Conservation (phyloP, 2,113 vertebrate genomes). For the Stictonetta naevosa region DNA sequence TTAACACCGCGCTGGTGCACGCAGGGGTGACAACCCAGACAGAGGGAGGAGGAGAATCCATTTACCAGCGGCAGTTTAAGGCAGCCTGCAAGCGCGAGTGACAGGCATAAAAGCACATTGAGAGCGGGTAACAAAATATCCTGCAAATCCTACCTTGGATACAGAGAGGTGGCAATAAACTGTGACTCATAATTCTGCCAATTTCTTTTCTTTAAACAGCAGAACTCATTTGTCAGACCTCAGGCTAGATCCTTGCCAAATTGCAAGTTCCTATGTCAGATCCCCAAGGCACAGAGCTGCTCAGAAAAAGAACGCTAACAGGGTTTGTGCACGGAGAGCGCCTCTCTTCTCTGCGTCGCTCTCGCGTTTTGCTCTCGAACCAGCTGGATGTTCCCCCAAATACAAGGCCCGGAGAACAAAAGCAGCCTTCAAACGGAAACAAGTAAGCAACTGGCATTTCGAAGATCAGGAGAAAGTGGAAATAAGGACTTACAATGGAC, state of each 20-base stretch:
- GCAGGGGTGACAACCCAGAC: neutral
- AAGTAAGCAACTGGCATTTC: neutral
- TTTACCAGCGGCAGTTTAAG: neutral
- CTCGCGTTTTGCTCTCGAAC: neutral
- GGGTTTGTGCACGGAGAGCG: neutral
- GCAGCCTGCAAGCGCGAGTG: neutral
- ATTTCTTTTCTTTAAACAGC: neutral
- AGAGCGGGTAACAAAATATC: neutral
- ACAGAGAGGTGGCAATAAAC: neutral
- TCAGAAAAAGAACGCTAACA: neutral
- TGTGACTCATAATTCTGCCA: neutral
- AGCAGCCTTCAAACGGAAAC: neutral
- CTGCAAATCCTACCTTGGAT: neutral
- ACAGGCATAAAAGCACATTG: neutral
- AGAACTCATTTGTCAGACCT: slow-evolving; percentile 26
- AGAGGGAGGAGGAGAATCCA: neutral
- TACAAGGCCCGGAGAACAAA: neutral
- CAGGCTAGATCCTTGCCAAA: slow-evolving; percentile 14
- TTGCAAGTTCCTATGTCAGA: slow-evolving; percentile 16
- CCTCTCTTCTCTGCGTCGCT: neutral
- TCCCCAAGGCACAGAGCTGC: neutral
- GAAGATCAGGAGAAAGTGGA: neutral
- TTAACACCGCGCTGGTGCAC: neutral
- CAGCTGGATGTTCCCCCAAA: neutral
- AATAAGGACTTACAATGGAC: neutral